Evolutionary conservation across 2,888 invertebrate species (phyloP).

Genomic region (Orchestes rusci): DNA sequence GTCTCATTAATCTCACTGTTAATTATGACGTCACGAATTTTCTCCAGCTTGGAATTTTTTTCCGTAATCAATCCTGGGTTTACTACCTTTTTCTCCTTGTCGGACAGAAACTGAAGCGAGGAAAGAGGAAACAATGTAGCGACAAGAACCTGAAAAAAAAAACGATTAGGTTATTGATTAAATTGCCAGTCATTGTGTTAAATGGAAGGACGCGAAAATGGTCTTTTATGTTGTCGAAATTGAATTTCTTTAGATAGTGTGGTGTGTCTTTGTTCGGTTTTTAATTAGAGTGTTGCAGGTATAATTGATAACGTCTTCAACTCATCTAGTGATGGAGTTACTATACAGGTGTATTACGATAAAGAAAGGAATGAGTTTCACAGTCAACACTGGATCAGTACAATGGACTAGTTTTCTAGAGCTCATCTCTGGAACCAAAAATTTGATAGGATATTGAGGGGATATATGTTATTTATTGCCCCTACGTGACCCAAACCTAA

Average conservation of each 20-base stretch:
- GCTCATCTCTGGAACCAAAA: too few species aligned
- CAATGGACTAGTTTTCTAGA: too few species aligned
- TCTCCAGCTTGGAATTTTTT: background rate
- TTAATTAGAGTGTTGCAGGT: background rate
- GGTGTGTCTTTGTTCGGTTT: background rate
- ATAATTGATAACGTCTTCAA: background rate
- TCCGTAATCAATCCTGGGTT: background rate
- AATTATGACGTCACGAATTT: too few species aligned
- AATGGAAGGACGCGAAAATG: background rate
- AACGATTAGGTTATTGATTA: slow-evolving; percentile 11
- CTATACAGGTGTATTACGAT: too few species aligned
- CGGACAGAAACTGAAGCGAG: slow-evolving; percentile 76
- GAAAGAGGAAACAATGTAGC: slow-evolving; percentile 83
- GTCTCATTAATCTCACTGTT: too few species aligned
- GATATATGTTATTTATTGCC: too few species aligned
- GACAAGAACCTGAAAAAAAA: slow-evolving; percentile 70
- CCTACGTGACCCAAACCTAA: too few species aligned
- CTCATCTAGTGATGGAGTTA: background rate
- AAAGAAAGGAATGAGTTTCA: too few species aligned
- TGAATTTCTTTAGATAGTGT: background rate
- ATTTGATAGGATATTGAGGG: too few species aligned
- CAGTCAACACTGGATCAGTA: too few species aligned
- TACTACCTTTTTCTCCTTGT: slow-evolving; percentile 28
- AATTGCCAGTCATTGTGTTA: background rate
- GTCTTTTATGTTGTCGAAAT: background rate